These are phyloP conservation scores for Drosophila cognata DNA, from an alignment of 2,888 invertebrate species.

Conservation along the genomic window DNA sequence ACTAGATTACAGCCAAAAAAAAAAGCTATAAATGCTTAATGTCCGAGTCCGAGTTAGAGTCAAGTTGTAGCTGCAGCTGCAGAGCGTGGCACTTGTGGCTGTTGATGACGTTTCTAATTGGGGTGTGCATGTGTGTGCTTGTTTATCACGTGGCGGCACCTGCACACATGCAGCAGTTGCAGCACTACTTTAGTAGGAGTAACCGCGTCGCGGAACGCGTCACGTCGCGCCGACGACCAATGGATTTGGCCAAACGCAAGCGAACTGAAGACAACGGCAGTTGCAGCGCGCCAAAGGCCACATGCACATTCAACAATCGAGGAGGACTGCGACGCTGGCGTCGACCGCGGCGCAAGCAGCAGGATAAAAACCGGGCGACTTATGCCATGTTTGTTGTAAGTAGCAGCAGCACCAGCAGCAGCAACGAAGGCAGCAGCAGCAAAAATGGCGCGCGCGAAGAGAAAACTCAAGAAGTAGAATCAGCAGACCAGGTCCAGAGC, in stretches of 20 bases:
- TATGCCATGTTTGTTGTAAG: conserved; percentile 43
- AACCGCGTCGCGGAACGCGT: conserved; percentile 59
- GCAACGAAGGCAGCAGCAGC: conserved; percentile 2
- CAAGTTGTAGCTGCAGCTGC: conserved; percentile 8
- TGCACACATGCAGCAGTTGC: conserved; percentile 20
- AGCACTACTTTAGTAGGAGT: conserved; percentile 9
- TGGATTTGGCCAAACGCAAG: conserved; percentile 76
- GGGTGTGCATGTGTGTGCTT: conserved; percentile 7
- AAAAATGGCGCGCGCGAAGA: conserved; percentile 75
- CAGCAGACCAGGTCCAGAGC: conserved; percentile 42
- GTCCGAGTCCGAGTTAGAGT: not conserved
- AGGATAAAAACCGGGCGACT: conserved; percentile 57
- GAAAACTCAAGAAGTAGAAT: conserved; percentile 74
- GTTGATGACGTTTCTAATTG: conserved; percentile 19
- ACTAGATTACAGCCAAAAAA: not conserved
- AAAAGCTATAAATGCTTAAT: not conserved
- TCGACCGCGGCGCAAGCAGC: conserved; percentile 54
- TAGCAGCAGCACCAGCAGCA: conserved; percentile 34
- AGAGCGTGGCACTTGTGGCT: conserved; percentile 13
- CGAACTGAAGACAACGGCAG: conserved; percentile 75
- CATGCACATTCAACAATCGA: conserved; percentile 74
- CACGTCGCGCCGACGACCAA: conserved; percentile 73
- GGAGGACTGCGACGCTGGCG: conserved; percentile 37
- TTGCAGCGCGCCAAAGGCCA: conserved; percentile 74
- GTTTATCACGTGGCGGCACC: conserved; percentile 58